A percentile compares a stretch with the other conserved stretches of the same genome.
Conservation (phyloP, 1,140 invertebrate genomes). For the Centruroides vittatus region DNA sequence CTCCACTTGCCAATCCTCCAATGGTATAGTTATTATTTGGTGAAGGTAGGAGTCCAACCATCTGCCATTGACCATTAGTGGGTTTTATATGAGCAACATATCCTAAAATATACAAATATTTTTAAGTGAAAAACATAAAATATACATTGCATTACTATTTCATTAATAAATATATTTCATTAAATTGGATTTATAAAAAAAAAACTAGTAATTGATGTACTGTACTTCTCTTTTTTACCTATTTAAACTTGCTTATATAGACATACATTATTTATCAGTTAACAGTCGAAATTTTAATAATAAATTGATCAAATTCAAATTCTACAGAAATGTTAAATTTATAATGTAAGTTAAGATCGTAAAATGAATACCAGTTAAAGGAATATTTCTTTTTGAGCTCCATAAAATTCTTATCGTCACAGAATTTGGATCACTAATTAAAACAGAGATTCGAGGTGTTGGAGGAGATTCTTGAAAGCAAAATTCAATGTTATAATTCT, state of each 20-base stretch:
- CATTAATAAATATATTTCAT: neutral
- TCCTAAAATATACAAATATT: neutral
- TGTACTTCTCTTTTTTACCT: no score
- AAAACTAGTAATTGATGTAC: no score
- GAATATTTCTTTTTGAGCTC: no score
- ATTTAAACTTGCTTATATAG: no score
- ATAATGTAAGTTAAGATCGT: no score
- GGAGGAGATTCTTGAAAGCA: neutral
- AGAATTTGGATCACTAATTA: neutral
- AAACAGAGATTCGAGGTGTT: no score
- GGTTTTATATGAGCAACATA: conserved; percentile 10
- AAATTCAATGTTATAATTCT: neutral
- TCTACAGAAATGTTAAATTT: no score
- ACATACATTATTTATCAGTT: no score
- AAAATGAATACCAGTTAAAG: no score
- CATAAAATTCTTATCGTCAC: no score
- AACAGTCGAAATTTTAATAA: no score
- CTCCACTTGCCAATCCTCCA: conserved; percentile 6
- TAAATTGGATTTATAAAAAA: neutral
- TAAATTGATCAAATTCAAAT: no score
- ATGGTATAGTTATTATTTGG: conserved; percentile 4
- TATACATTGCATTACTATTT: neutral
- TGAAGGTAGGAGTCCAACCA: conserved; percentile 3
- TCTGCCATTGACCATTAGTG: conserved; percentile 8
- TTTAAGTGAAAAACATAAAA: neutral